A percentile compares a stretch with the other conserved stretches of the same genome.
Evolutionary conservation across 2,888 invertebrate species (phyloP).

Genomic region (Empis stercorea): DNA sequence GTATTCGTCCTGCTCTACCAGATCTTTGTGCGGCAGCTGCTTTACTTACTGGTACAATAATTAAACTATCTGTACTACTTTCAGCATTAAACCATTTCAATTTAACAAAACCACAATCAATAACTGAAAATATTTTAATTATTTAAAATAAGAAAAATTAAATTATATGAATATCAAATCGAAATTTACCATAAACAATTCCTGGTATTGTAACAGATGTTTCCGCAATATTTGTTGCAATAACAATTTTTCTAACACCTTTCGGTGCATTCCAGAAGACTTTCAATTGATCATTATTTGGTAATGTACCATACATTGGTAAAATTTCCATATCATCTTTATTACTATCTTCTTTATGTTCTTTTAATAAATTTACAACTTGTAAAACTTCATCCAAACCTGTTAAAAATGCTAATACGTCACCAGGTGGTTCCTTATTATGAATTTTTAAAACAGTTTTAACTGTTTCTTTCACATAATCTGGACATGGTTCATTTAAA

Average conservation of each 20-base stretch:
- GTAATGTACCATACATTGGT: slow-evolving; percentile 88
- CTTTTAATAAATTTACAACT: slow-evolving; percentile 51
- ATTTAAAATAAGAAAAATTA: neutral
- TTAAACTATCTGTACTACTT: slow-evolving; percentile 71
- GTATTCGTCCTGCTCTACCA: slow-evolving; percentile 79
- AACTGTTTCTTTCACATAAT: slow-evolving; percentile 77
- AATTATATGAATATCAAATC: neutral
- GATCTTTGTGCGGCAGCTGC: slow-evolving; percentile 86
- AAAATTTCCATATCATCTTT: slow-evolving; percentile 47
- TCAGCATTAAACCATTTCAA: slow-evolving; percentile 76
- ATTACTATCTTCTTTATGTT: slow-evolving; percentile 40
- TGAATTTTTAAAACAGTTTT: slow-evolving; percentile 87
- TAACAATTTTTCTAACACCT: slow-evolving; percentile 72
- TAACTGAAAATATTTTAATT: slow-evolving; percentile 54
- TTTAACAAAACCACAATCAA: slow-evolving; percentile 95
- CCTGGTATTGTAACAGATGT: slow-evolving; percentile 92
- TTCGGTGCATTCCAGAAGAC: slow-evolving; percentile 63
- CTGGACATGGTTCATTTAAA: slow-evolving; percentile 68
- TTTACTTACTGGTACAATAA: slow-evolving; percentile 69
- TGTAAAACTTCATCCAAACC: slow-evolving; percentile 88
- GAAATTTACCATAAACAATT: slow-evolving; percentile 63
- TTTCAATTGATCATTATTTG: slow-evolving; percentile 63
- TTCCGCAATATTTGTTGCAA: slow-evolving; percentile 95
- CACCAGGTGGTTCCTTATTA: slow-evolving; percentile 66
- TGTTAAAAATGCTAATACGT: slow-evolving; percentile 84